phyloP scores from a whole-genome alignment of 2,113 vertebrate genomes.

The Chloroceryle aenea region DNA sequence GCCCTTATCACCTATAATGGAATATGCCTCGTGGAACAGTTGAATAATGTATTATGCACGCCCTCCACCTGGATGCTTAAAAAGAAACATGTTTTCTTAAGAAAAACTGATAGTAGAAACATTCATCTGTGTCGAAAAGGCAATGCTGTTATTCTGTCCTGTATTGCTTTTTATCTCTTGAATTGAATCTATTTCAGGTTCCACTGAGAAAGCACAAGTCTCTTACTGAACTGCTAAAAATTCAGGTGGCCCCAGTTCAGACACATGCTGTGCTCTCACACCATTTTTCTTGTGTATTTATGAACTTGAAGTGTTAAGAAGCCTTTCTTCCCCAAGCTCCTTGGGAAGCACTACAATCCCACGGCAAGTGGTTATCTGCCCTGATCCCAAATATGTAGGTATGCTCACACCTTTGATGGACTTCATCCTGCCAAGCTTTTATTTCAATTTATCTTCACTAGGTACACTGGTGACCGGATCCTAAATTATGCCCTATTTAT shows the following conservation, averaged over 20 bases:
- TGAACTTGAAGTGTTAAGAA: conserved; percentile 47
- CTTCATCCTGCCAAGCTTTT: not conserved
- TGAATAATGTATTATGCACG: conserved; percentile 50
- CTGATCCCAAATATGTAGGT: not conserved
- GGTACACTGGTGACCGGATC: not conserved
- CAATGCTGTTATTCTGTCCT: conserved; percentile 16
- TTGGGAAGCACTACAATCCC: not conserved
- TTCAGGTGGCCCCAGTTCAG: conserved; percentile 48
- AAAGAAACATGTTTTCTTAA: conserved; percentile 19
- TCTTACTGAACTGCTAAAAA: conserved; percentile 47
- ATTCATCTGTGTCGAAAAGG: conserved; percentile 8
- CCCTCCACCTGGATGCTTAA: conserved; percentile 1
- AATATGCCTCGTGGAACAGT: not conserved
- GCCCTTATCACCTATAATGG: conserved; percentile 24
- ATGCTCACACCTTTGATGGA: not conserved
- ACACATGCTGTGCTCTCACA: conserved; percentile 6
- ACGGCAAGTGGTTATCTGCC: not conserved
- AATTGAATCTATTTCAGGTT: conserved; percentile 71
- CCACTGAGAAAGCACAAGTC: conserved; percentile 63
- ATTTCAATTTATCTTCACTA: not conserved
- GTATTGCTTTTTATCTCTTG: conserved; percentile 46
- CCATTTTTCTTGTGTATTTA: conserved; percentile 47
- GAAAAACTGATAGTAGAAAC: conserved; percentile 22
- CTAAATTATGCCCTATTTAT: not conserved
- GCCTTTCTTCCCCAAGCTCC: conserved; percentile 16